Percentiles rank a stretch among this genome's conserved stretches.
Evolutionary conservation across 2,113 vertebrate genomes (phyloP).

Genomic region (Chloropsis cyanopogon): DNA sequence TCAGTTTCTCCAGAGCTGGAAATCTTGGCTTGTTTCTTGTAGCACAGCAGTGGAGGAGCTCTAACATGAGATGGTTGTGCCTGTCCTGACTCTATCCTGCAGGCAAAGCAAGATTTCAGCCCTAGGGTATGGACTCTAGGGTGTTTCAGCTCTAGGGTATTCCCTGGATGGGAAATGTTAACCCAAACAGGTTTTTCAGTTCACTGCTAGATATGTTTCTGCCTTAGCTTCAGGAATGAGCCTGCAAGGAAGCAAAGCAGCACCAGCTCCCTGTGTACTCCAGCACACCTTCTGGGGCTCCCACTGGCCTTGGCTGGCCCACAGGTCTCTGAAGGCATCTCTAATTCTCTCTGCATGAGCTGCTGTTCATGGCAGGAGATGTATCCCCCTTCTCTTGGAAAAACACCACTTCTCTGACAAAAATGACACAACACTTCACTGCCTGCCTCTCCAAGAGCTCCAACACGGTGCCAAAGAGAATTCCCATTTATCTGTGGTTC

Average conservation of each 20-base stretch:
- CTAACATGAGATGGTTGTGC: rapidly evolving
- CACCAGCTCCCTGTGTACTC: background rate
- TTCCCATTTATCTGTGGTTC: background rate
- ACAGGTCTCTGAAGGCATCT: background rate
- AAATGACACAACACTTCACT: background rate
- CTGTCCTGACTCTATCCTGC: background rate
- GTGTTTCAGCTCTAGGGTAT: background rate
- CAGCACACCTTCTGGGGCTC: background rate
- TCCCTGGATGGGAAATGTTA: background rate
- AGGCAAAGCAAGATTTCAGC: background rate
- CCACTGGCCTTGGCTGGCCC: background rate
- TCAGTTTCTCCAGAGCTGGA: background rate
- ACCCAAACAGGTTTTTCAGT: background rate
- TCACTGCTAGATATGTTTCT: background rate
- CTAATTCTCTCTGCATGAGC: background rate
- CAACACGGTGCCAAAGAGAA: background rate
- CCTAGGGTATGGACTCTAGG: rapidly evolving
- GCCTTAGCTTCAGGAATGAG: background rate
- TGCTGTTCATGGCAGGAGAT: background rate
- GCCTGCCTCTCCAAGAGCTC: background rate
- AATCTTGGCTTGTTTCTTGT: background rate
- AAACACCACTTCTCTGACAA: background rate
- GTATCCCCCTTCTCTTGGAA: background rate
- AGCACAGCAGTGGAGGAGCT: background rate
- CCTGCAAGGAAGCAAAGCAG: background rate